These are phyloP conservation scores for Selenia dentaria DNA, from an alignment of 2,888 invertebrate species.

Conservation along the genomic window DNA sequence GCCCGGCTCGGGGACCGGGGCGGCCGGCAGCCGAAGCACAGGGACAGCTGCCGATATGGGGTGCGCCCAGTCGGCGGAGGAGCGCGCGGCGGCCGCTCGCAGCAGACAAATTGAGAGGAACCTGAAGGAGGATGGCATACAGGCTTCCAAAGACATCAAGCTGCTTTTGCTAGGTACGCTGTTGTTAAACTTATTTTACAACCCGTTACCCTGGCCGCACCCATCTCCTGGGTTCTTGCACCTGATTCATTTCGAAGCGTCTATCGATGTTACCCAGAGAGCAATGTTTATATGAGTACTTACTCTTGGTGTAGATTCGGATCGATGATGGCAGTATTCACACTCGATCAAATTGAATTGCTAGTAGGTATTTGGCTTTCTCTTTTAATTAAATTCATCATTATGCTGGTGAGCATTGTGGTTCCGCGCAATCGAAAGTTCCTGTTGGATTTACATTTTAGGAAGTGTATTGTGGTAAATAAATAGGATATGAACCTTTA, in stretches of 20 bases:
- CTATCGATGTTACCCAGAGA: conserved; percentile 18
- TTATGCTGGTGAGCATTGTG: conserved; percentile 62
- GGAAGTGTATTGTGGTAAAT: conserved; percentile 37
- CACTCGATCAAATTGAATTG: too few relatives aligned
- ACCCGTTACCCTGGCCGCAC: conserved; percentile 62
- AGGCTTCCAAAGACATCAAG: conserved; percentile 99
- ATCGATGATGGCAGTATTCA: too few relatives aligned
- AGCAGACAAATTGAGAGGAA: conserved; percentile 99
- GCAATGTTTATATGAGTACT: not conserved
- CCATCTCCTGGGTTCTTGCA: conserved; percentile 51
- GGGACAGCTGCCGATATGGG: conserved; percentile 92
- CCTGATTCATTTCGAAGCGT: conserved; percentile 26
- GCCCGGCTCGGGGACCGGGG: conserved; percentile 83
- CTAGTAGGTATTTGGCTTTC: conserved; percentile 52
- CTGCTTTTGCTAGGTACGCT: conserved; percentile 96
- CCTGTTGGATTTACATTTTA: conserved; percentile 50
- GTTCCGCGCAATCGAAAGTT: conserved; percentile 72
- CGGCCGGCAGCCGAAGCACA: conserved; percentile 78
- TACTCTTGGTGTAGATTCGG: too few relatives aligned
- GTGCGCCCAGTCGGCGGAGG: conserved; percentile 99
- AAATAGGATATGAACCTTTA: too few relatives aligned
- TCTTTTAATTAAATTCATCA: conserved; percentile 60
- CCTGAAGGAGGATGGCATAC: conserved; percentile 99
- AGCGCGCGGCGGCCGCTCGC: conserved; percentile 98
- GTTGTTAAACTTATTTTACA: conserved; percentile 35